Evolutionary conservation across 1,140 invertebrate species (phyloP), one percentile per base, ranked within the genome.

Genomic region (Drosophila orosa): DNA sequence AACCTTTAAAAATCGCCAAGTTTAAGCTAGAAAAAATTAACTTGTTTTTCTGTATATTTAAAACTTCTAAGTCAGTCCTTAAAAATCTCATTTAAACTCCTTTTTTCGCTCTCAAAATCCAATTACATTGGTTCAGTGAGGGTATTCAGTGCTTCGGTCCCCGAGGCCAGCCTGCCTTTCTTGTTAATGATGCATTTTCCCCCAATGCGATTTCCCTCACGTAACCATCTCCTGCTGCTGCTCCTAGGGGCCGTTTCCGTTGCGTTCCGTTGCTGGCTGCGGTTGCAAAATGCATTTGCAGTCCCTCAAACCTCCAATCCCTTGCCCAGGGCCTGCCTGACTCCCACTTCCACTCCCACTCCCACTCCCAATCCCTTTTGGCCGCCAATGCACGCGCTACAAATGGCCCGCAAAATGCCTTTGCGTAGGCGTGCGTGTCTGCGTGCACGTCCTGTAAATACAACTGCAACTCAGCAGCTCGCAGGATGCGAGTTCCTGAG

Each of bases 241-340:
- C 35, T 58, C 37, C 27, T 29, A n/a, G 55, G 37, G 33, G 61
- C 37, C 58, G 60, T 17, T 24, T 50, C 33, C 15, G 44, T 42
- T 27, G 5, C 42, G 33, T 65, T 65, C 12, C 42, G n/a, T 56
- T 45, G 29, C 15, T 22, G 39, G 72, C 29, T 77, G 52, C 37
- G 65, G 74, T 77, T 77, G 57, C 50, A 44, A 74, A 78, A 80
- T 67, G 82, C 66, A 78, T 87, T 87, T 86, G 29, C 61, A 48
- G 42, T 25, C 22, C 44, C 44, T 35, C 65, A 52, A 17, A 33
- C 27, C 44, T 17, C 2, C 60, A 65, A 10, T n/a, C n/a, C 27
- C 45, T 15, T 13, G 6, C 27, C 24, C 12, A 10, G 61, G 12
- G 3, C 17, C 29, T 1, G 1, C 5, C 22, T 15, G 13, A 22